Evolutionary conservation across 37 sponge, comb jelly and placozoan species (phyloP).

Genomic region (Agelas oroides): DNA sequence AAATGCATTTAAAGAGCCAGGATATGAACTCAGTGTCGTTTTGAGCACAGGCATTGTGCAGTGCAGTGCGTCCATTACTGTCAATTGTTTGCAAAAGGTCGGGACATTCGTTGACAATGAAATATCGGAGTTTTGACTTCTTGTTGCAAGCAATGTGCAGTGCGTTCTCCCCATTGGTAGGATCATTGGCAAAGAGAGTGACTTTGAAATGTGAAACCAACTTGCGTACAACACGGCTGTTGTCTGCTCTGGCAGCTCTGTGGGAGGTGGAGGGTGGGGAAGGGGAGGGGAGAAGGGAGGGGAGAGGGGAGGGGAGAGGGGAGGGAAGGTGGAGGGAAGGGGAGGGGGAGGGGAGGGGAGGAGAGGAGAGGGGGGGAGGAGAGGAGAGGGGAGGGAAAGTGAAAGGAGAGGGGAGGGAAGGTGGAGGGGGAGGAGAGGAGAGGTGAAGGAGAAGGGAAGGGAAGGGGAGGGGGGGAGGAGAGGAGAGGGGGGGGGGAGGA

Average conservation of each 20-base stretch:
- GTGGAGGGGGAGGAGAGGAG: too few species aligned
- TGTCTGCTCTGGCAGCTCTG: conserved; percentile 66
- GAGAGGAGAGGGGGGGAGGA: neutral
- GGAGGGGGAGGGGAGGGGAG: neutral
- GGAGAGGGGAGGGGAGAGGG: neutral
- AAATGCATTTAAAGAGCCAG: conserved; percentile 66
- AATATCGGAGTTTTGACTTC: conserved; percentile 53
- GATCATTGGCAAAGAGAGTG: conserved; percentile 39
- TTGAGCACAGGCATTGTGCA: conserved; percentile 61
- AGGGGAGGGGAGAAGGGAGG: neutral
- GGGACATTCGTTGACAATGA: conserved; percentile 48
- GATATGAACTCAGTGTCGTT: conserved; percentile 66
- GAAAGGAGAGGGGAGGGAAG: too few species aligned
- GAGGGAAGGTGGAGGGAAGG: too few species aligned
- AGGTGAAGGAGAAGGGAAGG: too few species aligned
- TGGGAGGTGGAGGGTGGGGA: neutral
- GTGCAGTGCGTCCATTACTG: conserved; percentile 29
- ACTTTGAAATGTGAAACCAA: conserved; percentile 44
- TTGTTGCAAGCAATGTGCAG: conserved; percentile 72
- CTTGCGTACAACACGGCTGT: conserved; percentile 26
- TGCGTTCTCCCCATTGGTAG: conserved; percentile 25
- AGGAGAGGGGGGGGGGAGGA: too few species aligned
- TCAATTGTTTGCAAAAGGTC: conserved; percentile 49
- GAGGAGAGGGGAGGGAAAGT: too few species aligned
- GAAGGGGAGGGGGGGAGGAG: too few species aligned